Evolutionary conservation across 2,888 invertebrate species (phyloP).

Genomic region (Ceramica pisi): DNA sequence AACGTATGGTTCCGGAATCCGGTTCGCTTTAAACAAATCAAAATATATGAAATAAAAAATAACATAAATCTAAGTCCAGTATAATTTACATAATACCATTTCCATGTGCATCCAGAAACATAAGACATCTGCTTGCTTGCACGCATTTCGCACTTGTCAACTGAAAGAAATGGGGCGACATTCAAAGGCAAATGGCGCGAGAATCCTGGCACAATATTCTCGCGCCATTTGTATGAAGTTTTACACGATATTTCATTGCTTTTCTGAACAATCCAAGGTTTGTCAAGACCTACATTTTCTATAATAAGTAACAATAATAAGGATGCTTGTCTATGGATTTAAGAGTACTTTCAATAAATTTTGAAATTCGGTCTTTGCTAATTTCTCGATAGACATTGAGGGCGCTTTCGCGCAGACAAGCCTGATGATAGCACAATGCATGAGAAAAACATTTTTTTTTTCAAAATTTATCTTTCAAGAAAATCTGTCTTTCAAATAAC

Average conservation of each 20-base stretch:
- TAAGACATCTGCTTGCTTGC: slow-evolving; percentile 44
- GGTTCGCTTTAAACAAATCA: neutral
- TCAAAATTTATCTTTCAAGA: too few relatives aligned
- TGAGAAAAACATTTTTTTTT: too few relatives aligned
- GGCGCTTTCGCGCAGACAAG: neutral
- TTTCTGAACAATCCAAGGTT: slow-evolving; percentile 16
- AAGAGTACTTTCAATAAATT: too few relatives aligned
- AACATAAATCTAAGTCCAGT: slow-evolving; percentile 17
- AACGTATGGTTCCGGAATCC: neutral
- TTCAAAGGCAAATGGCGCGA: slow-evolving; percentile 40
- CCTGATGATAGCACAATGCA: too few relatives aligned
- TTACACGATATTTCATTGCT: slow-evolving; percentile 43
- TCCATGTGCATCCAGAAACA: slow-evolving; percentile 23
- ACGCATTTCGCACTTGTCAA: slow-evolving; percentile 56
- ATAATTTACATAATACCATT: slow-evolving; percentile 20
- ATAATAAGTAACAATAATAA: neutral
- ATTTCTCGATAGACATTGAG: neutral
- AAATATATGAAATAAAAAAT: neutral
- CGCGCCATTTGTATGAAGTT: slow-evolving; percentile 44
- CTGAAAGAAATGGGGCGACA: slow-evolving; percentile 41
- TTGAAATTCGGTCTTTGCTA: too few relatives aligned
- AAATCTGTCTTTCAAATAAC: too few relatives aligned
- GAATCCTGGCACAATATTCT: slow-evolving; percentile 44
- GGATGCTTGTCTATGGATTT: too few relatives aligned
- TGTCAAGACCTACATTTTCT: neutral